A percentile compares a stretch with the other conserved stretches of the same genome.
These are phyloP conservation scores for Amblyjoppa fuscipennis DNA, from an alignment of 2,888 invertebrate species.

Conservation along the genomic window DNA sequence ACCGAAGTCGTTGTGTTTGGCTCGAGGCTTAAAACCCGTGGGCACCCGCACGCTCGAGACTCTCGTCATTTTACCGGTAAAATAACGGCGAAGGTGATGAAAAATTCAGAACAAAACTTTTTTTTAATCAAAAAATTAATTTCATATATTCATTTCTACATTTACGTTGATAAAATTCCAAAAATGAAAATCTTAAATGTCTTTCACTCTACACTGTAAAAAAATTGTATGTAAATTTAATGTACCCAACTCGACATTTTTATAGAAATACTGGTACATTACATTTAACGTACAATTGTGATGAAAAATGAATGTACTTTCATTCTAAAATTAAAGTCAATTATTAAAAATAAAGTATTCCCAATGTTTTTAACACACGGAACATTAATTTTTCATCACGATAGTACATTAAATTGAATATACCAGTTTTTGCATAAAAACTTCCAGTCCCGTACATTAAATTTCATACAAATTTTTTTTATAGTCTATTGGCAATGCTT, in stretches of 20 bases:
- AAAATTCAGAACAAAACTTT: neutral
- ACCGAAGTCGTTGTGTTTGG: constrained; percentile 77
- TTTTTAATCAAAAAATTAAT: neutral
- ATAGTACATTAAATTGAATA: too few species aligned
- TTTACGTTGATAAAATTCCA: neutral
- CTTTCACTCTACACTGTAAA: neutral
- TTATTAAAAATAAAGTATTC: too few species aligned
- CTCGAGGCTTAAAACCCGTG: constrained; percentile 73
- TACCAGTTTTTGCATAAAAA: too few species aligned
- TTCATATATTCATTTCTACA: neutral
- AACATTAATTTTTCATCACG: too few species aligned
- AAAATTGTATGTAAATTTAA: too few species aligned
- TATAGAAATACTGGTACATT: too few species aligned
- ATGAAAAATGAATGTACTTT: too few species aligned
- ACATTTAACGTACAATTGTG: too few species aligned
- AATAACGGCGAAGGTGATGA: neutral
- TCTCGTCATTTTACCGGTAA: constrained; percentile 7
- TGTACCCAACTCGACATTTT: too few species aligned
- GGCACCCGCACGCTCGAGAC: constrained; percentile 1
- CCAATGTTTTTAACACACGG: too few species aligned
- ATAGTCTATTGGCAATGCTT: neutral
- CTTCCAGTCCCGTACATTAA: too few species aligned
- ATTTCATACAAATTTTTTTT: neutral
- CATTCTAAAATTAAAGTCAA: too few species aligned
- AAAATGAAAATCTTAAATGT: neutral